These are phyloP conservation scores for Parnassius orleans DNA, from an alignment of 2,888 invertebrate genomes.

Conservation along the genomic window DNA sequence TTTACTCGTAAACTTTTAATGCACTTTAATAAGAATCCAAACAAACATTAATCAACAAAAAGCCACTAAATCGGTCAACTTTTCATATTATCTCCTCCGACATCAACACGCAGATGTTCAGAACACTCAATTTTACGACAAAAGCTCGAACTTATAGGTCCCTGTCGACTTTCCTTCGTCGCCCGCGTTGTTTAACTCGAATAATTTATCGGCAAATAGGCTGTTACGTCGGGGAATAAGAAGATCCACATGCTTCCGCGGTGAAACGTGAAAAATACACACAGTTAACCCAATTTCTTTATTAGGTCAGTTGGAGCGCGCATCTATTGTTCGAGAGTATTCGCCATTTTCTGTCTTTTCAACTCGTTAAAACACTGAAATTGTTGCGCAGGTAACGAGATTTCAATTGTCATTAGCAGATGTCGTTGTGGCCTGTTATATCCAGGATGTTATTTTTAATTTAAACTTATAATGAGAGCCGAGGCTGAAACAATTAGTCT, in stretches of 20 bases:
- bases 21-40: constrained; percentile 22
- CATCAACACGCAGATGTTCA: constrained; percentile 47
- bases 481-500: constrained; percentile 24
- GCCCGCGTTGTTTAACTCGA: constrained; percentile 51
- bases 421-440: constrained; percentile 18
- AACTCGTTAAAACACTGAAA: constrained; percentile 35
- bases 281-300: constrained; percentile 57
- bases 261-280: constrained; percentile 49
- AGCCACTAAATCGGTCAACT: constrained; percentile 46
- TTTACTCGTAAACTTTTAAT: constrained; percentile 29
- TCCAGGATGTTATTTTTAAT: constrained; percentile 25
- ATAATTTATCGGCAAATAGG: constrained; percentile 62
- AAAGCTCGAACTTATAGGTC: constrained; percentile 31
- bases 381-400: constrained; percentile 34
- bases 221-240: constrained; percentile 50
- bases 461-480: constrained; percentile 26
- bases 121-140: constrained; percentile 30
- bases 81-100: constrained; percentile 43
- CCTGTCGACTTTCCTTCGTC: constrained; percentile 25
- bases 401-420: constrained; percentile 30
- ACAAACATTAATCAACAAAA: constrained; percentile 31
- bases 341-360: constrained; percentile 32
- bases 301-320: constrained; percentile 35
- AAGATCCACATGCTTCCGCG: constrained; percentile 40
- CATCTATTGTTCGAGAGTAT: constrained; percentile 33